phyloP scores from a whole-genome alignment of 2,113 vertebrate genomes.

The Serinus canaria region DNA sequence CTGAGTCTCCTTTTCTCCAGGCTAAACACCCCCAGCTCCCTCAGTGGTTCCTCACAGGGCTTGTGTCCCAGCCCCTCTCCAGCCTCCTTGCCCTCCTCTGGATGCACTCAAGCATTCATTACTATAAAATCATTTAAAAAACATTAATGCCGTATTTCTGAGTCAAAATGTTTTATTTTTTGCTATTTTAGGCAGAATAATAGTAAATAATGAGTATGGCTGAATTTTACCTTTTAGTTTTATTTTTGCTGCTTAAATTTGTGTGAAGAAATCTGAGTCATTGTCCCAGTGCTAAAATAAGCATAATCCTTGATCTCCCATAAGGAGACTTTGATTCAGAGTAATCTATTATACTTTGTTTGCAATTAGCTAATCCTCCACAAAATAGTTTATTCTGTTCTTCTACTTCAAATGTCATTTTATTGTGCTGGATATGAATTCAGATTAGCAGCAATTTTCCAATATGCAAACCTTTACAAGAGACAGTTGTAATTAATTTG shows the following conservation, averaged over 20 bases:
- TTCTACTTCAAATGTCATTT: neutral
- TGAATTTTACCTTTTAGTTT: slow-evolving; percentile 12
- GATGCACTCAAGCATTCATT: neutral
- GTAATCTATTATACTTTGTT: neutral
- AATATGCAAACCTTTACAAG: neutral
- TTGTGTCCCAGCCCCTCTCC: neutral
- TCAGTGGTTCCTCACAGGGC: rapidly evolving
- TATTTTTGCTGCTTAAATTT: neutral
- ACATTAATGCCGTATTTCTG: neutral
- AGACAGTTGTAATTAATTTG: slow-evolving; percentile 25
- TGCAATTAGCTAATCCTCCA: neutral
- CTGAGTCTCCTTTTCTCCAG: neutral
- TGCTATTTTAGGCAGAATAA: neutral
- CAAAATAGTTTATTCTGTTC: neutral
- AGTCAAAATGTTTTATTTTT: neutral
- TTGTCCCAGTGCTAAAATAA: neutral
- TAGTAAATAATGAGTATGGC: neutral
- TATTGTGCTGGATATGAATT: neutral
- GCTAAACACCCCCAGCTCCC: neutral
- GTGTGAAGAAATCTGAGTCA: neutral
- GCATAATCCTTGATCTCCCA: neutral
- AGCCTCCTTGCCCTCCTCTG: neutral
- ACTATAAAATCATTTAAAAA: neutral
- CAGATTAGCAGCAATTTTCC: neutral
- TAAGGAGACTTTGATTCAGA: neutral